Evolutionary conservation across 1,140 invertebrate genomes (phyloP).

Genomic region (Matsumurasca onukii): DNA sequence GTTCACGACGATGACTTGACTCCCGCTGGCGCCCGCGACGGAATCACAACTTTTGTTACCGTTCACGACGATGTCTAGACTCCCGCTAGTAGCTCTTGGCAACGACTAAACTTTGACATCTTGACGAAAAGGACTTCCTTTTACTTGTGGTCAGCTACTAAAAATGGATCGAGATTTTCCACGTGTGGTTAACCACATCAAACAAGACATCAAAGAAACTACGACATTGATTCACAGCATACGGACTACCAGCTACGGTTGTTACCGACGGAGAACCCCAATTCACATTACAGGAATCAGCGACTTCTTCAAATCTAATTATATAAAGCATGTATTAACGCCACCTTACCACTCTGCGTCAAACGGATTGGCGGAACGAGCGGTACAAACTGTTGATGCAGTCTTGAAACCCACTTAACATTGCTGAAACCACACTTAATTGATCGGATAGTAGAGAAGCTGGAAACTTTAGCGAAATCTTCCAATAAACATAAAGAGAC

Average conservation of each 20-base stretch:
- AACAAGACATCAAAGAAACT: conserved; percentile 19
- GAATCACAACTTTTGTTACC: no score
- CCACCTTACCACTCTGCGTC: conserved; percentile 41
- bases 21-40: no score
- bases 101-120: not conserved
- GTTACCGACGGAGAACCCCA: conserved; percentile 42
- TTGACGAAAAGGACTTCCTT: no score
- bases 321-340: conserved; percentile 34
- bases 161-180: conserved; percentile 48
- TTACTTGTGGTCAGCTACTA: conserved; percentile 44
- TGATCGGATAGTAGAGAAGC: not conserved
- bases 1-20: no score
- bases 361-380: conserved; percentile 43
- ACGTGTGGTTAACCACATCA: not conserved
- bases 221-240: conserved; percentile 34
- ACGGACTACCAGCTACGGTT: conserved; percentile 38
- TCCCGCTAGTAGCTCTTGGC: not conserved
- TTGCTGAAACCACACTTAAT: not conserved
- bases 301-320: conserved; percentile 37
- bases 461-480: not conserved
- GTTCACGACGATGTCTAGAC: no score
- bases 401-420: conserved; percentile 7
- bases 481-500: not conserved
- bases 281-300: conserved; percentile 38
- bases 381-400: conserved; percentile 40